Evolutionary conservation across 2,888 invertebrate genomes (phyloP), one percentile per base, ranked within the genome.

Genomic region (Lissocephala sabroskyi): DNA sequence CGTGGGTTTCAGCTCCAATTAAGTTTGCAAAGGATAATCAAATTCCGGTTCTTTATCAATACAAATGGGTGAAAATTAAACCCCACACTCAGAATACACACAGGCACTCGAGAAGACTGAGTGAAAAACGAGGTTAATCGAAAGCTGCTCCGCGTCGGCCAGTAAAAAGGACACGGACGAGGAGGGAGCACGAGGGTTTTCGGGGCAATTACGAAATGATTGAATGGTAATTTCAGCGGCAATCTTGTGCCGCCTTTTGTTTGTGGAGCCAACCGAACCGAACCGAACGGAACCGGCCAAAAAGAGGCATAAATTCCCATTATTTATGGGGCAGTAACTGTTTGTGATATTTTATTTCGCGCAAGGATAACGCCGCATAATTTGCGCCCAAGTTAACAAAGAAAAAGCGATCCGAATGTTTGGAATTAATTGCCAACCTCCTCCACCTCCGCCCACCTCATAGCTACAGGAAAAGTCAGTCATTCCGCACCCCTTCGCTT

Each of bases 261-360:
- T 57, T n/a, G n/a, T n/a, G n/a, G 42, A 49, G 52, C 23, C 46
- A 46, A 46, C n/a, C n/a, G n/a, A n/a, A n/a, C n/a, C n/a, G n/a
- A n/a, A n/a, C n/a, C n/a, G n/a, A n/a, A n/a, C n/a, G n/a, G n/a
- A n/a, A n/a, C n/a, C n/a, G n/a, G n/a, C n/a, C n/a, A n/a, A n/a
- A n/a, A 18, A 16, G 16, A 41, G 55, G 73, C 76, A 81, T 79
- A 81, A 81, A 81, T 82, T 81, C 75, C 73, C 71, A 81, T 81
- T 81, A 82, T 81, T 81, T 82, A 81, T 81, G 78, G 78, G 75
- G 70, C 70, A 75, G 67, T 71, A 65, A 70, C 82, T 81, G 82
- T 79, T 81, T 80, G 71, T 81, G 81, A 82, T 79, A 79, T 75
- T 81, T 81, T 70, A 80, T 78, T 78, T 79, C 62, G 79, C 73